phyloP scores from a whole-genome alignment of 2,113 vertebrate species.

The Cynocephalus volans region DNA sequence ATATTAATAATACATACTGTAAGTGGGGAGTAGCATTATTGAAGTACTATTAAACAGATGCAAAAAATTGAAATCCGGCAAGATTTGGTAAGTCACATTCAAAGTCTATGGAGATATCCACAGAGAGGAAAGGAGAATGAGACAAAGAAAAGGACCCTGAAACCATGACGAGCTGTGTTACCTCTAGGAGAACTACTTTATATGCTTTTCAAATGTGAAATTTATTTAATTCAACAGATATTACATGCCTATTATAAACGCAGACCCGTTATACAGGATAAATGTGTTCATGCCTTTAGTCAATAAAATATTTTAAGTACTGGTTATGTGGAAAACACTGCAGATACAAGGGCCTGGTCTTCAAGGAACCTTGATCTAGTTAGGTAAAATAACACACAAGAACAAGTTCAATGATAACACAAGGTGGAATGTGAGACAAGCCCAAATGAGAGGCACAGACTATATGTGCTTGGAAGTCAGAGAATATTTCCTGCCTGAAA shows the following conservation, averaged over 20 bases:
- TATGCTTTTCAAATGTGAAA: background rate
- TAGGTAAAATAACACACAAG: background rate
- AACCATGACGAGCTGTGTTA: background rate
- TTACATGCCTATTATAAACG: background rate
- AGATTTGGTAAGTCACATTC: constrained; percentile 55
- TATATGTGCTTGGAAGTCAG: background rate
- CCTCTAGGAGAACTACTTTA: background rate
- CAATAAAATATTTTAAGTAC: constrained; percentile 60
- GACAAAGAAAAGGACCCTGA: background rate
- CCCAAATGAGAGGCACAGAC: background rate
- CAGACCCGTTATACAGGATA: background rate
- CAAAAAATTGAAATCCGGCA: constrained; percentile 42
- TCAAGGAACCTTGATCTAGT: background rate
- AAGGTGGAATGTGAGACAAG: background rate
- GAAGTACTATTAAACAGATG: constrained; percentile 56
- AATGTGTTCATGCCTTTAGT: constrained; percentile 2
- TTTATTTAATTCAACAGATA: constrained; percentile 31
- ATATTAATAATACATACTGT: constrained; percentile 42
- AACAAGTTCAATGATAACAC: background rate
- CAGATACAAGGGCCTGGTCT: background rate
- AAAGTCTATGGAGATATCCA: background rate
- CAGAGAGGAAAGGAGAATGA: constrained; percentile 55
- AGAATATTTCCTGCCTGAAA: background rate
- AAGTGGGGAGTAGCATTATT: constrained; percentile 50
- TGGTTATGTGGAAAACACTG: background rate